These are phyloP conservation scores for Zapus hudsonius DNA, from an alignment of 2,113 vertebrate species.

Conservation along the genomic window DNA sequence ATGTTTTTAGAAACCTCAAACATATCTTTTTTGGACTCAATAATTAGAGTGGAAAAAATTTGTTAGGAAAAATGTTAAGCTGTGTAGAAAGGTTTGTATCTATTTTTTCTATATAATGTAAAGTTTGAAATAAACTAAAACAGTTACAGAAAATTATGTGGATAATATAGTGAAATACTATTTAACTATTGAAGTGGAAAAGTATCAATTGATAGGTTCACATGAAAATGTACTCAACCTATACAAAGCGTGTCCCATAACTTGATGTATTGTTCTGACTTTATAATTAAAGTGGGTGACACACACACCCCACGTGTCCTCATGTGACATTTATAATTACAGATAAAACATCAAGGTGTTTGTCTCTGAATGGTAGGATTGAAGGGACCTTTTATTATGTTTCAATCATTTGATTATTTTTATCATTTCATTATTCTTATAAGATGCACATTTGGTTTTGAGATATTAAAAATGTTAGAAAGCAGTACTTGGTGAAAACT, in stretches of 20 bases:
- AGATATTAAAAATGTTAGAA: neutral
- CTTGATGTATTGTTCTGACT: neutral
- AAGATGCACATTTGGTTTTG: neutral
- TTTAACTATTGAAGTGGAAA: neutral
- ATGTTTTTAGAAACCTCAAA: neutral
- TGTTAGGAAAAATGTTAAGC: neutral
- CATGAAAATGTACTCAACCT: neutral
- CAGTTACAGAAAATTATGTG: neutral
- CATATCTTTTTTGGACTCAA: neutral
- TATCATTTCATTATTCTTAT: neutral
- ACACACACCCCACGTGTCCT: neutral
- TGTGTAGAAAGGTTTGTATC: neutral
- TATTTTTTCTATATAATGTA: neutral
- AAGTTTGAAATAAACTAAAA: slow-evolving; percentile 1
- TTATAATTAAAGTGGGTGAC: neutral
- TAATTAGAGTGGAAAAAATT: slow-evolving; percentile 8
- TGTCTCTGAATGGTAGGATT: neutral
- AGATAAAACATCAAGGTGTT: neutral
- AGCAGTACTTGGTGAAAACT: neutral
- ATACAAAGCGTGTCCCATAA: neutral
- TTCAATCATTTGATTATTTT: neutral
- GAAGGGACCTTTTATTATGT: neutral
- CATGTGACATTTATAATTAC: neutral
- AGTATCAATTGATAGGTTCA: neutral
- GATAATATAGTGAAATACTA: neutral